phyloP scores from a whole-genome alignment of 2,113 vertebrate species.

The Ciconia stormi region DNA sequence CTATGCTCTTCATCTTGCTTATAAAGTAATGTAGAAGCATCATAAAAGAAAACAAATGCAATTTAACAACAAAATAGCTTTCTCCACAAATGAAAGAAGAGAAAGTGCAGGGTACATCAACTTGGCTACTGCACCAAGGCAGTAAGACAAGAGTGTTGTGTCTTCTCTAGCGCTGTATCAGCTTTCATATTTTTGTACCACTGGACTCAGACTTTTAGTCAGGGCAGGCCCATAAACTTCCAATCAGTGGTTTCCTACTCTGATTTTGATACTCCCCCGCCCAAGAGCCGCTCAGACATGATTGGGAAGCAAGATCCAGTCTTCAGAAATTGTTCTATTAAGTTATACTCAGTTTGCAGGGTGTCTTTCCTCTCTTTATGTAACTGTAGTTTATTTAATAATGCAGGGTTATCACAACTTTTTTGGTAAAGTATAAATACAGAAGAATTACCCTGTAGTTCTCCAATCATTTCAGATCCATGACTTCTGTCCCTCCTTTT shows the following conservation, averaged over 20 bases:
- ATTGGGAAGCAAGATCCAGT: background rate
- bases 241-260: background rate
- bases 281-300: background rate
- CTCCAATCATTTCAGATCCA: constrained; percentile 94
- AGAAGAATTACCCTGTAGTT: constrained; percentile 87
- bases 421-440: background rate
- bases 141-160: background rate
- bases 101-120: background rate
- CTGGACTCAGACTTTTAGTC: background rate
- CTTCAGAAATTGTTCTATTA: background rate
- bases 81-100: background rate
- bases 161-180: background rate
- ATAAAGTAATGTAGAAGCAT: background rate
- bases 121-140: background rate
- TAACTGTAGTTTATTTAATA: background rate
- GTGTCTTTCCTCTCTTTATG: background rate
- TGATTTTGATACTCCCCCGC: background rate
- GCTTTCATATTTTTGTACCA: background rate
- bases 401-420: background rate
- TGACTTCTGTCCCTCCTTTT: constrained; percentile 91
- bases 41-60: background rate
- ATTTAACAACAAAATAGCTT: background rate
- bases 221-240: background rate
- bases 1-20: background rate
- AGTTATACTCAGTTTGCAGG: background rate